phyloP scores from a whole-genome alignment of 1,140 invertebrate genomes.

The Drosophila hydei region DNA sequence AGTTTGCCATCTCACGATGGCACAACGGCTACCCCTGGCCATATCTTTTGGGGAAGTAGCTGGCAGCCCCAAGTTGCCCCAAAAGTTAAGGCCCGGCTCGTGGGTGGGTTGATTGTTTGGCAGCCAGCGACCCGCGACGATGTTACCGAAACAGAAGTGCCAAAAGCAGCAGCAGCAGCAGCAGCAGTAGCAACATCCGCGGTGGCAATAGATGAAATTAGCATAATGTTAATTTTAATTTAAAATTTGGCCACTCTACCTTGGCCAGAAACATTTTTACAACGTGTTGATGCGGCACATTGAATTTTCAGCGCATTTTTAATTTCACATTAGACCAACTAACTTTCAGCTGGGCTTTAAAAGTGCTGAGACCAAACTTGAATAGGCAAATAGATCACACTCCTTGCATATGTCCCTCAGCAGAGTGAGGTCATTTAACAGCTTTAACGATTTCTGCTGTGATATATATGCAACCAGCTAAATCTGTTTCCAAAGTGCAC shows the following conservation, averaged over 20 bases:
- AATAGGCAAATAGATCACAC: neutral
- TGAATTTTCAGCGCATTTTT: slow-evolving; percentile 54
- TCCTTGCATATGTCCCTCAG: neutral
- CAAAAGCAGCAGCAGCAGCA: slow-evolving; percentile 27
- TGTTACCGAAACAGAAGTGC: slow-evolving; percentile 12
- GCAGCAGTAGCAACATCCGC: slow-evolving; percentile 1
- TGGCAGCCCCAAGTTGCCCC: slow-evolving; percentile 39
- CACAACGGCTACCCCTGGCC: slow-evolving; percentile 18
- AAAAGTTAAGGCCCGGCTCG: slow-evolving; percentile 36
- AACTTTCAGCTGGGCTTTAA: neutral
- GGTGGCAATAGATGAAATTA: slow-evolving; percentile 68
- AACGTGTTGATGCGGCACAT: slow-evolving; percentile 77
- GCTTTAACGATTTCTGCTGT: slow-evolving; percentile 1
- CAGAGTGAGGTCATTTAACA: neutral
- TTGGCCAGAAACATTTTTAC: slow-evolving; percentile 68
- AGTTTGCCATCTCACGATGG: slow-evolving; percentile 57
- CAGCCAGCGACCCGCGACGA: slow-evolving; percentile 70
- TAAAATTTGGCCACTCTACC: slow-evolving; percentile 77
- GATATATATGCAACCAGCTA: slow-evolving; percentile 8
- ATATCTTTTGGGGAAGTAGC: slow-evolving; percentile 32
- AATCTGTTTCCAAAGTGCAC: slow-evolving; percentile 36
- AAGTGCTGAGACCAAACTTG: neutral
- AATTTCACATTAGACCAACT: slow-evolving; percentile 8
- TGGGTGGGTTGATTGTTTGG: slow-evolving; percentile 73
- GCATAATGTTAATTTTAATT: slow-evolving; percentile 81